These are phyloP conservation scores for Ornithoptera priamus DNA, from an alignment of 2,888 invertebrate species.

Conservation along the genomic window DNA sequence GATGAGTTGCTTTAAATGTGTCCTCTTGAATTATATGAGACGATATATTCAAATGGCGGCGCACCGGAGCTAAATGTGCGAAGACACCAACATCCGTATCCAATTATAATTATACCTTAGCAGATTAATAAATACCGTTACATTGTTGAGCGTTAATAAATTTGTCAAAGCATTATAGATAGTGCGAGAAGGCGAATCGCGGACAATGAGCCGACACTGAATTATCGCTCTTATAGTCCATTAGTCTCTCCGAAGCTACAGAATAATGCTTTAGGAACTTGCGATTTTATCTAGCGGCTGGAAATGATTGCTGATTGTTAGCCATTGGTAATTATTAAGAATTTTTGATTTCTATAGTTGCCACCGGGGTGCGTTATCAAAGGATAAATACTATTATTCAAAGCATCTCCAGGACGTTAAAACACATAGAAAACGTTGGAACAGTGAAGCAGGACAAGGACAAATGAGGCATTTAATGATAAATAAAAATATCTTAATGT, in stretches of 20 bases:
- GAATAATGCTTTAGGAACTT: slow-evolving; percentile 60
- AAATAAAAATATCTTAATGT: background rate
- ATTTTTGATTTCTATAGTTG: slow-evolving; percentile 38
- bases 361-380: slow-evolving; percentile 25
- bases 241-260: slow-evolving; percentile 72
- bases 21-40: slow-evolving; percentile 9
- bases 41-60: slow-evolving; percentile 21
- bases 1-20: background rate
- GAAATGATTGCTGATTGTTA: slow-evolving; percentile 46
- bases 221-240: slow-evolving; percentile 70
- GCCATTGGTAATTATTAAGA: slow-evolving; percentile 35
- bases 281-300: slow-evolving; percentile 48
- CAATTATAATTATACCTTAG: slow-evolving; percentile 64
- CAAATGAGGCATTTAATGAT: background rate
- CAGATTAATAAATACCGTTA: slow-evolving; percentile 66
- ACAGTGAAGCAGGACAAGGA: too few relatives aligned
- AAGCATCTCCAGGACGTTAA: slow-evolving; percentile 8
- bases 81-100: slow-evolving; percentile 49
- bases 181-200: slow-evolving; percentile 68
- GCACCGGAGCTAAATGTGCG: slow-evolving; percentile 23
- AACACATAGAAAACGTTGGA: slow-evolving; percentile 2
- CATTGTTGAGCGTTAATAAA: slow-evolving; percentile 74
- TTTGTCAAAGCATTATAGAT: slow-evolving; percentile 75
- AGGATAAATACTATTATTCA: slow-evolving; percentile 16
- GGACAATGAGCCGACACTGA: slow-evolving; percentile 74